Percentiles rank a stretch among this genome's conserved stretches.
phyloP scores from a whole-genome alignment of 2,888 invertebrate species.

The Ectemnius cavifrons region DNA sequence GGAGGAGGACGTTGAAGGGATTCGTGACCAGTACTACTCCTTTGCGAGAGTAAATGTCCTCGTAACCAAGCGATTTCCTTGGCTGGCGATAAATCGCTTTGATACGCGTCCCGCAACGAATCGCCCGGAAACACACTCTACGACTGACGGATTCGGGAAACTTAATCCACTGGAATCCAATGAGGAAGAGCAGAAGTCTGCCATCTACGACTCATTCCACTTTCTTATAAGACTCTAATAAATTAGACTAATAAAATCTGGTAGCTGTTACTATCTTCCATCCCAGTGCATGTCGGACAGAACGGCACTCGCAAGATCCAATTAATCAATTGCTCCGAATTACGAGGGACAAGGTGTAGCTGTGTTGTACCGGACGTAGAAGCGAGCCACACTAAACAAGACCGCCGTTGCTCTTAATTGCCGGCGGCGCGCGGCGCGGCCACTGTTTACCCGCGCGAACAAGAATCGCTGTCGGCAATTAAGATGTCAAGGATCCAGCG shows the following conservation, averaged over 20 bases:
- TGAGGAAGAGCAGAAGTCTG: not conserved
- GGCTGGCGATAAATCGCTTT: slow-evolving; percentile 33
- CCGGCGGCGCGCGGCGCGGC: not conserved
- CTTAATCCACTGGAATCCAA: not conserved
- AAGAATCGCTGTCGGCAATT: slow-evolving; percentile 37
- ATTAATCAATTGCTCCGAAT: slow-evolving; percentile 17
- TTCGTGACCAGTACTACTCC: slow-evolving; percentile 25
- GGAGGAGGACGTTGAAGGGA: slow-evolving; percentile 15
- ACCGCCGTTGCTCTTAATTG: slow-evolving; percentile 12
- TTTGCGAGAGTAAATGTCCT: not conserved
- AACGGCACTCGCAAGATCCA: not conserved
- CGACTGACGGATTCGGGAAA: not conserved
- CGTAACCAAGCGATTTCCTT: slow-evolving; percentile 34
- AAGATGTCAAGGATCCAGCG: slow-evolving; percentile 37
- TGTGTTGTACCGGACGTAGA: slow-evolving; percentile 12
- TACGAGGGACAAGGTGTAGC: slow-evolving; percentile 5
- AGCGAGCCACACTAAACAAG: slow-evolving; percentile 20
- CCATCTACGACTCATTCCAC: not conserved
- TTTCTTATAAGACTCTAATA: not conserved
- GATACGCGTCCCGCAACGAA: slow-evolving; percentile 23
- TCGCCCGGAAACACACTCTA: not conserved
- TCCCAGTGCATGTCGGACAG: not conserved
- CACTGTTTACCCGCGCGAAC: slow-evolving; percentile 13
- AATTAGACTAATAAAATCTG: not conserved
- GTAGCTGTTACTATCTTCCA: not conserved